phyloP scores from a whole-genome alignment of 2,888 invertebrate genomes.

The Heliconius ismenius region DNA sequence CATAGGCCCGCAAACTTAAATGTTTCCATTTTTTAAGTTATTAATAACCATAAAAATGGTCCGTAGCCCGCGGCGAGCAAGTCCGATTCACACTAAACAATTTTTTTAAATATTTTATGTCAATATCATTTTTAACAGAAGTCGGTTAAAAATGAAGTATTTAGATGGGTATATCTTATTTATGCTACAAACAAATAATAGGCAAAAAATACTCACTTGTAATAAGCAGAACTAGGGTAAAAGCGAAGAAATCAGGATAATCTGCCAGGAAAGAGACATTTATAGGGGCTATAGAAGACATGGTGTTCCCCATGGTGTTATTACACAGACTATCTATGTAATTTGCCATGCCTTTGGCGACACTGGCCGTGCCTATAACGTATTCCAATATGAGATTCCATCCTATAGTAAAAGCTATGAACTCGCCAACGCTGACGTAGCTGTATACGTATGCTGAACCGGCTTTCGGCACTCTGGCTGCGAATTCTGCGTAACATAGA shows the following conservation, averaged over 20 bases:
- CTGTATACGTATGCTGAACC: constrained; percentile 97
- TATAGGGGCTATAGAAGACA: constrained; percentile 85
- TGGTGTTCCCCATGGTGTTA: constrained; percentile 85
- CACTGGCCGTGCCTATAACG: constrained; percentile 91
- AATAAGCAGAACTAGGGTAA: constrained; percentile 85
- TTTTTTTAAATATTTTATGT: no score
- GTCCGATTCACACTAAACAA: no score
- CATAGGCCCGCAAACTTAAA: no score
- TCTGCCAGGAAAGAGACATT: constrained; percentile 84
- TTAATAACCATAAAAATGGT: no score
- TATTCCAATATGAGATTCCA: constrained; percentile 97
- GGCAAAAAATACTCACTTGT: constrained; percentile 79
- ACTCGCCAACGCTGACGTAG: constrained; percentile 95
- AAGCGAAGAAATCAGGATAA: constrained; percentile 91
- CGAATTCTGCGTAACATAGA: constrained; percentile 95
- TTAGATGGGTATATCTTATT: no score
- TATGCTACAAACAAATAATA: not conserved
- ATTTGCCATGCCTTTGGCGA: constrained; percentile 88
- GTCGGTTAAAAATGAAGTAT: no score
- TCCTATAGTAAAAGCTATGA: constrained; percentile 94
- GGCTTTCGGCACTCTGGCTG: constrained; percentile 92
- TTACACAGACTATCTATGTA: constrained; percentile 88
- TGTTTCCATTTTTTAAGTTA: no score
- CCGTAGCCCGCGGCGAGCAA: no score
- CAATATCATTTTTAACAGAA: no score